Percentiles rank a stretch among this genome's conserved stretches.
Evolutionary conservation across 2,888 invertebrate species (phyloP).

Genomic region (Muschampia plurimacula): DNA sequence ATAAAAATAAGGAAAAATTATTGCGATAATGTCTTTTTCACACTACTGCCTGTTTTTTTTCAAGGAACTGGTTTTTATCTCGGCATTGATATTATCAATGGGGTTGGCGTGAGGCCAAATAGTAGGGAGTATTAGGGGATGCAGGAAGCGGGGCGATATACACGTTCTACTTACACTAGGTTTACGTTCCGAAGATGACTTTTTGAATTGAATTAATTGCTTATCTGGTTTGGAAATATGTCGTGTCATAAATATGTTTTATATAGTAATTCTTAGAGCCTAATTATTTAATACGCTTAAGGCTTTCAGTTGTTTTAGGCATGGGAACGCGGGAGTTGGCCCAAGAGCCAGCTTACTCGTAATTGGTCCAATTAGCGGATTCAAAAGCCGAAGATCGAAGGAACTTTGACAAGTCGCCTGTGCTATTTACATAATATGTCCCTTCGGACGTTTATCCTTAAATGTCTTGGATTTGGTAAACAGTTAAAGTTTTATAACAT

Average conservation of each 20-base stretch:
- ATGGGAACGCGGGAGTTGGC: constrained; percentile 14
- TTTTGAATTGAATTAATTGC: constrained; percentile 25
- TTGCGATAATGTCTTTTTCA: constrained; percentile 16
- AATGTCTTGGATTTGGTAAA: constrained; percentile 21
- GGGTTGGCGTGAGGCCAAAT: constrained; percentile 68
- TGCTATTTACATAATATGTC: constrained; percentile 35
- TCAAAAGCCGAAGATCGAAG: constrained; percentile 31
- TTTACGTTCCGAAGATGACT: constrained; percentile 47
- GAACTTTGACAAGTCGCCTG: constrained; percentile 35
- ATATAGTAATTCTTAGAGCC: not conserved
- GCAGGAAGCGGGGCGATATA: constrained; percentile 28
- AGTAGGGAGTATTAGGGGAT: constrained; percentile 53
- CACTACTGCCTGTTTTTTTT: constrained; percentile 53
- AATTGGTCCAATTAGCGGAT: constrained; percentile 34
- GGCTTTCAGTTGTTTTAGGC: constrained; percentile 13
- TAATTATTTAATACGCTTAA: not conserved
- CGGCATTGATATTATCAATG: constrained; percentile 69
- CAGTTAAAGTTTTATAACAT: constrained; percentile 7
- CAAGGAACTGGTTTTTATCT: constrained; percentile 65
- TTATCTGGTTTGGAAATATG: constrained; percentile 24
- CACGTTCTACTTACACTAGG: constrained; percentile 51
- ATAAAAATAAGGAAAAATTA: constrained; percentile 12
- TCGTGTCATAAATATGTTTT: constrained; percentile 1
- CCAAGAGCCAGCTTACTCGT: constrained; percentile 6
- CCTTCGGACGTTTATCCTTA: constrained; percentile 28